Conservation (phyloP, 2,888 invertebrate genomes). For the Eupithecia abbreviata region DNA sequence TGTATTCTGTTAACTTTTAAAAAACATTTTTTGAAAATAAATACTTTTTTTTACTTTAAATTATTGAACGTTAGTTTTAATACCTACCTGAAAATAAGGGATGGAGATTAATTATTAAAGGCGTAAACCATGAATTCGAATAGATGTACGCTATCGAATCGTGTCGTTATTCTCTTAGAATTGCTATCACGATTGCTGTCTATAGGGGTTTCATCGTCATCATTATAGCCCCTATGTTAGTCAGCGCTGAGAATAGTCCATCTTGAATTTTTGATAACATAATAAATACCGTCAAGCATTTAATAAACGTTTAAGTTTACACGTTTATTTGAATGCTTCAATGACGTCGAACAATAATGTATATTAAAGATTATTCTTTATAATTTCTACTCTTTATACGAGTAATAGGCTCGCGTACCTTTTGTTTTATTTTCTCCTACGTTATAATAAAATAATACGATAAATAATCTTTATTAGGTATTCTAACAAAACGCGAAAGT, state of each 20-base stretch:
- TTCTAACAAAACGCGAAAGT: too few relatives aligned
- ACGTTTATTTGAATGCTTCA: not conserved
- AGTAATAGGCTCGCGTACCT: too few relatives aligned
- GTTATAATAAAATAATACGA: too few relatives aligned
- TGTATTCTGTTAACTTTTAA: too few relatives aligned
- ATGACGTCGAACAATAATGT: too few relatives aligned
- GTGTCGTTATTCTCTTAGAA: not conserved
- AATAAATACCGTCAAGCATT: not conserved
- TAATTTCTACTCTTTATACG: too few relatives aligned
- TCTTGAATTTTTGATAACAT: not conserved
- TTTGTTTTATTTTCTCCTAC: too few relatives aligned
- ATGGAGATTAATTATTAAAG: not conserved
- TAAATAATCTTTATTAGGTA: too few relatives aligned
- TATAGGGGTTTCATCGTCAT: not conserved
- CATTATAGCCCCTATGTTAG: not conserved
- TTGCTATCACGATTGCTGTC: not conserved
- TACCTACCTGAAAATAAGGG: not conserved
- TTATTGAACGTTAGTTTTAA: not conserved
- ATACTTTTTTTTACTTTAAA: too few relatives aligned
- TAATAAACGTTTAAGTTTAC: not conserved
- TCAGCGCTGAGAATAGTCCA: not conserved
- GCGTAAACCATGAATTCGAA: not conserved
- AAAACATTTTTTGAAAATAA: too few relatives aligned
- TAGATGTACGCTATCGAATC: not conserved
- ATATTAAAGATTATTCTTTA: too few relatives aligned